Percentiles rank a stretch among this genome's conserved stretches.
Conservation (phyloP, 2,888 invertebrate species). For the Tanypteryx hageni region DNA sequence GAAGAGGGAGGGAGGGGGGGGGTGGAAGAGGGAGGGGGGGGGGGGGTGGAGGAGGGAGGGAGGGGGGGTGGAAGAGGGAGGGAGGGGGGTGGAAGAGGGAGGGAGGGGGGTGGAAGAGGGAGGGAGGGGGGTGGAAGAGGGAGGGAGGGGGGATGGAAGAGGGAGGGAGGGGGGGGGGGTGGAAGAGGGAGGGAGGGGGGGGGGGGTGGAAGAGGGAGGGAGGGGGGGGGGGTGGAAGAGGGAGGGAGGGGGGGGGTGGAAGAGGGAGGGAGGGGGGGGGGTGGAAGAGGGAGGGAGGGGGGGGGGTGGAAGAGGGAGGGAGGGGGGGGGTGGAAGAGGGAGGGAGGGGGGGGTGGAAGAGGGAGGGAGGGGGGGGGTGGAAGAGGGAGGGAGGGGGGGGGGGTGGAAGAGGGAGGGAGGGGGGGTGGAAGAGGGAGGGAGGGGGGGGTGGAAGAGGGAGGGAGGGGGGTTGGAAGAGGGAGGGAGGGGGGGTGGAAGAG, state of each 20-base stretch:
- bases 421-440: neutral
- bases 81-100: neutral
- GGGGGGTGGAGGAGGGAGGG: neutral
- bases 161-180: neutral
- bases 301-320: too few species aligned
- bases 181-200: neutral
- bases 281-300: neutral
- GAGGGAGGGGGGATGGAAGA: neutral
- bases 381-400: neutral
- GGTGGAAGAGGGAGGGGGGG: neutral
- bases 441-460: neutral
- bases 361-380: neutral
- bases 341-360: neutral
- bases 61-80: neutral
- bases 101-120: neutral
- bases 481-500: too few species aligned
- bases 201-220: neutral
- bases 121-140: neutral
- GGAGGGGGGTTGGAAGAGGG: neutral
- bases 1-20: neutral
- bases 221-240: neutral
- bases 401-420: neutral
- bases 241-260: neutral
- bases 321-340: neutral
- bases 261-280: neutral